A percentile compares a stretch with the other conserved stretches of the same genome.
Evolutionary conservation across 2,888 invertebrate species (phyloP).

Genomic region (Chrysomela aeneicollis): DNA sequence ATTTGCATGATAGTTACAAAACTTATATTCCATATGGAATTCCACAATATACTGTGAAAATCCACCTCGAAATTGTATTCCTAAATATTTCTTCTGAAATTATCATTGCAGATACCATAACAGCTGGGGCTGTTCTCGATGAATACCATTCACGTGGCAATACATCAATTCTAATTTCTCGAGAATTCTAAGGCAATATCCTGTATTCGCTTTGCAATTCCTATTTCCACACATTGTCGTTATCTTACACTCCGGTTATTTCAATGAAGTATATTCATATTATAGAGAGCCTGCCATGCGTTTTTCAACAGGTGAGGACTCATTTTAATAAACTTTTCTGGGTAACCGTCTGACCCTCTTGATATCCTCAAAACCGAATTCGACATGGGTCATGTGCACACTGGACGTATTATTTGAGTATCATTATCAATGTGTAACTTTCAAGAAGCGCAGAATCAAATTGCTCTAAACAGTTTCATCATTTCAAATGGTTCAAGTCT

Average conservation of each 20-base stretch:
- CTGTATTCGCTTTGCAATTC: neutral
- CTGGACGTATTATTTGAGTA: too few relatives aligned
- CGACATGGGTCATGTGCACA: too few relatives aligned
- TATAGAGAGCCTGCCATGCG: too few relatives aligned
- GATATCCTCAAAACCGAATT: too few relatives aligned
- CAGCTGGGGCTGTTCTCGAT: neutral
- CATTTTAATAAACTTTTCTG: too few relatives aligned
- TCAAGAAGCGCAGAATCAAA: too few relatives aligned
- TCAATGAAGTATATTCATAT: neutral
- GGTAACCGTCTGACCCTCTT: too few relatives aligned
- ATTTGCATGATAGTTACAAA: too few relatives aligned
- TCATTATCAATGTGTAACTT: too few relatives aligned
- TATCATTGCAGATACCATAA: neutral
- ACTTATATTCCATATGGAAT: neutral
- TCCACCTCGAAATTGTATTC: neutral
- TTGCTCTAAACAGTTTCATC: too few relatives aligned
- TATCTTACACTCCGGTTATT: neutral
- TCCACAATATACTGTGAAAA: neutral
- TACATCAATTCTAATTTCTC: conserved; percentile 1
- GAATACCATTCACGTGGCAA: neutral
- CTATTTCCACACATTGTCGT: neutral
- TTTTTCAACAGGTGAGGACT: too few relatives aligned
- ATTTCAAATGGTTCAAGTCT: too few relatives aligned
- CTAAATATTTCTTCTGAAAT: neutral
- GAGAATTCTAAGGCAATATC: neutral